phyloP scores from a whole-genome alignment of 2,797 vertebrate genomes.

The Micromesistius poutassou region DNA sequence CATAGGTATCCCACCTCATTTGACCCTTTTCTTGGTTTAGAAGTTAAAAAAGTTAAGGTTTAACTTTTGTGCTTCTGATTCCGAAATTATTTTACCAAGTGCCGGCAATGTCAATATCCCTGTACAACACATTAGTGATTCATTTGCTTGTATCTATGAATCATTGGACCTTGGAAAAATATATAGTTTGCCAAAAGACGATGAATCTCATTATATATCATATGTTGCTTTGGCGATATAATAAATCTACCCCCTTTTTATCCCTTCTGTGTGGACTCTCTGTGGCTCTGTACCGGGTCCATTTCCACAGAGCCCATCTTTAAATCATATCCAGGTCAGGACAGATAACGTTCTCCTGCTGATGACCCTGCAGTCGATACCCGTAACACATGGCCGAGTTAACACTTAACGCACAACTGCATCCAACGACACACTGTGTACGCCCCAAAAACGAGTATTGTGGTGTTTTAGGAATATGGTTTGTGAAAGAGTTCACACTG shows the following conservation, averaged over 20 bases:
- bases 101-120: too few species aligned
- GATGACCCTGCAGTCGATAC: not conserved
- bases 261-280: not conserved
- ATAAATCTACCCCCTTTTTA: not conserved
- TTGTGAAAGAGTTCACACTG: not conserved
- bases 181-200: too few species aligned
- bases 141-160: too few species aligned
- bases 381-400: not conserved
- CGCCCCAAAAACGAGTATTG: not conserved
- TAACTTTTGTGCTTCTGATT: too few species aligned
- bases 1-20: too few species aligned
- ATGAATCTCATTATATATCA: not conserved
- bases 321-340: not conserved
- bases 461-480: not conserved
- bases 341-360: not conserved
- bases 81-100: too few species aligned
- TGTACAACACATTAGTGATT: too few species aligned
- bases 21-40: too few species aligned
- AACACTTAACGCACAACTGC: not conserved
- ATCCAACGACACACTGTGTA: not conserved
- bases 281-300: too few species aligned
- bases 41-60: too few species aligned
- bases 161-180: too few species aligned
- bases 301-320: too few species aligned
- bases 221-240: not conserved